Base-by-base conservation (phyloP, 2,888 invertebrate genomes). In the Cheilosia vulpina region DNA sequence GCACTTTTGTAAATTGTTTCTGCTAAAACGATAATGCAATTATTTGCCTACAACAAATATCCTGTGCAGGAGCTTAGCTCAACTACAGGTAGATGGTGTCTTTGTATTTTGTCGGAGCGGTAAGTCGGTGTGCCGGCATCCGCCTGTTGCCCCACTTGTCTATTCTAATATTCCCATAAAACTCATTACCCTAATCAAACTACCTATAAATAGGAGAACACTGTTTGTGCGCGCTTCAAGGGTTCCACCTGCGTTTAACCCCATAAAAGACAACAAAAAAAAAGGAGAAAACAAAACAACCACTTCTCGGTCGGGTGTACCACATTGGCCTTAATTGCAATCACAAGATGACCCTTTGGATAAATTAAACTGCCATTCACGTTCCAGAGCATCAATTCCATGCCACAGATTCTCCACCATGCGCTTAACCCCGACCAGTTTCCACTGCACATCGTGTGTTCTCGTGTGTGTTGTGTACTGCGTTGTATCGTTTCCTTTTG, bases 321-420 rank as follows among this genome's bases (percentile, higher is more conserved):
- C 81, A 58, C 81, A 72, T 43, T 80, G 76, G 76, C 85, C 81
- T 85, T 85, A 85, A 85, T 85, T 85, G 76, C 76, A 63, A 72
- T 81, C 77, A 72, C 81, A 77, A 81, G 85, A 85, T 85, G 85
- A 85, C 85, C 85, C 81, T 66, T 81, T 72, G 81, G 85, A 85
- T 85, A 81, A 84, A 85, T 85, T 81, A 81, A 85, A 85, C 85
- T 85, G 81, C 81, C 81, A 85, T 85, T 85, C 77, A 85, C 63
- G 85, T 77, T 81, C 81, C 81, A 21, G 47, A 80, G 76, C 73
- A 79, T 83, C 83, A 78, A 66, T 57, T 81, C 68, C 77, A 71
- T 77, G 68, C 71, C 77, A 85, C 76, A 71, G 71, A 81, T 77
- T 81, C 75, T 65, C 45, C 63, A 65, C 69, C 63, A 9, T 77